Percentiles rank a stretch among this genome's conserved stretches.
phyloP scores from a whole-genome alignment of 2,888 invertebrate species.

The Phaonia tiefii region DNA sequence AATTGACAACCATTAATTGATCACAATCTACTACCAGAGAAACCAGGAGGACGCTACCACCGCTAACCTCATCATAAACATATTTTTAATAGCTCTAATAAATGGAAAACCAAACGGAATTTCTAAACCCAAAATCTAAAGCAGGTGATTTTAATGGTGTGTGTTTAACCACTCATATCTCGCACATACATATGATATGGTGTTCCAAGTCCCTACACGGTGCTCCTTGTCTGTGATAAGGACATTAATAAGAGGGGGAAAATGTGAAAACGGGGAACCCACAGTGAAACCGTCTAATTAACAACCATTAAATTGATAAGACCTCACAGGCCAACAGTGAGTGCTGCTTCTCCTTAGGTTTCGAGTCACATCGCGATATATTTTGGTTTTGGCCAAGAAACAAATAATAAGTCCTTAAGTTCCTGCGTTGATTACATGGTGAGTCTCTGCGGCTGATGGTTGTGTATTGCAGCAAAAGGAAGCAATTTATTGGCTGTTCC shows the following conservation, averaged over 20 bases:
- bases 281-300: constrained; percentile 68
- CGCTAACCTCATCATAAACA: background rate
- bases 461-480: too few relatives aligned
- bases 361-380: background rate
- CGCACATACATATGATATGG: background rate
- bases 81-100: background rate
- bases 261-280: constrained; percentile 40
- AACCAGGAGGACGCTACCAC: background rate
- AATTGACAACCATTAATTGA: constrained; percentile 69
- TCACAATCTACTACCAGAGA: constrained; percentile 59
- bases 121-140: constrained; percentile 56
- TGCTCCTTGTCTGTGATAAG: background rate
- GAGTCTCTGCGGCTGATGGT: constrained; percentile 41
- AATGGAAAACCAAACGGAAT: constrained; percentile 4
- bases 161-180: constrained; percentile 62
- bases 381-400: background rate
- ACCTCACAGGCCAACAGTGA: constrained; percentile 62
- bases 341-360: background rate
- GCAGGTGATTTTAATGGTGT: constrained; percentile 67
- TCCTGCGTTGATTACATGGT: constrained; percentile 44
- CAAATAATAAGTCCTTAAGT: constrained; percentile 32
- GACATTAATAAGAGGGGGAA: constrained; percentile 5
- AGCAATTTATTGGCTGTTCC: background rate
- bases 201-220: background rate
- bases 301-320: constrained; percentile 71